Conservation (phyloP, 2,888 invertebrate species). For the Athrips mouffetella region DNA sequence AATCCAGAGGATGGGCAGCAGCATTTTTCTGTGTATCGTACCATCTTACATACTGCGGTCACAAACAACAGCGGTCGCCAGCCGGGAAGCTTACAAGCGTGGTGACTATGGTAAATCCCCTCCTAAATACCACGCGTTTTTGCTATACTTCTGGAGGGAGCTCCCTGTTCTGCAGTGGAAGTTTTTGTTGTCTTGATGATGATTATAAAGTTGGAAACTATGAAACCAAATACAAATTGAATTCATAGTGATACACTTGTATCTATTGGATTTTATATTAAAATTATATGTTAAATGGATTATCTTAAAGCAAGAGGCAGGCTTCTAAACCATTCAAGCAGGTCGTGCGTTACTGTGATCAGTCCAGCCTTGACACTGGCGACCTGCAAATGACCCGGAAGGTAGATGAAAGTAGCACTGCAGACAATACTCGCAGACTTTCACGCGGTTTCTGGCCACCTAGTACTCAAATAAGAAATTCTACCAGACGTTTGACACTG, state of each 20-base stretch:
- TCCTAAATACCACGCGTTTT: no score
- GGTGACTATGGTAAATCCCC: no score
- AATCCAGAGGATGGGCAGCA: no score
- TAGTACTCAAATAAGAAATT: conserved; percentile 37
- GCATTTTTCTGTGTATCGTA: no score
- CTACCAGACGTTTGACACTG: neutral
- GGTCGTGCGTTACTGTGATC: conserved; percentile 35
- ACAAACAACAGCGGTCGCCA: no score
- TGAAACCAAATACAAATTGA: no score
- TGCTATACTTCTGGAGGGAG: no score
- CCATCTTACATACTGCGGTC: no score
- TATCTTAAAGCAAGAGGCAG: conserved; percentile 36
- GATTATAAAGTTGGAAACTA: no score
- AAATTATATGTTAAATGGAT: neutral
- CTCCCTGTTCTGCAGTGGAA: no score
- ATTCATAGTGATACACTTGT: neutral
- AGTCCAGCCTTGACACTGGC: conserved; percentile 38
- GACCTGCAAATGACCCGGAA: conserved; percentile 41
- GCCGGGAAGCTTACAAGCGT: no score
- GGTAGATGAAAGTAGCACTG: conserved; percentile 48
- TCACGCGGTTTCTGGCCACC: conserved; percentile 49
- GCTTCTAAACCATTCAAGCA: conserved; percentile 48
- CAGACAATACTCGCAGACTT: conserved; percentile 41
- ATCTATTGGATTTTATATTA: neutral
- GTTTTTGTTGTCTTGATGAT: no score